Base-by-base conservation (phyloP, 1,140 invertebrate species). In the Drosophila erecta region DNA sequence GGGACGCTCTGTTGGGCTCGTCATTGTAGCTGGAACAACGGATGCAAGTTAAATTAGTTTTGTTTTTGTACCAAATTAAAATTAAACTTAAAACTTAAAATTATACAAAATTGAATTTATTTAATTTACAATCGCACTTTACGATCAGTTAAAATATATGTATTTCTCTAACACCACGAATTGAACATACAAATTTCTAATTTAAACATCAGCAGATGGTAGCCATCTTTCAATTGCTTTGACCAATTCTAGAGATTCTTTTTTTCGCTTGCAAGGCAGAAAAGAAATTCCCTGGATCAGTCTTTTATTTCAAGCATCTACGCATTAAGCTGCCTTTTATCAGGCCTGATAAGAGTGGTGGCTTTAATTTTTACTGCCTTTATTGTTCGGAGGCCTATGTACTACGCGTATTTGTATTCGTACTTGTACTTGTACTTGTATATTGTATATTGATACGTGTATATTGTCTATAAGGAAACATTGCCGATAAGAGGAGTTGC, bases 1-100 rank as follows among this genome's bases (percentile, higher is more conserved):
- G 90, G 35, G 86, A 81, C 22, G 86, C 61, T 77, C 90, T 66
- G 53, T 91, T 91, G 53, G 78, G 44, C 67, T 92, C 90, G 50
- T 92, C 90, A 90, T 91, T 91, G 69, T 81, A 91, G 46, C 90
- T 91, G 76, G 2, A 91, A 91, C 10, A 20, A 35, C 37, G 40
- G 51, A 57, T 8, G 33, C 50, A 50, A 12, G 14, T 38, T 15
- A 0, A 17, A 17, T 55, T 10, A 62, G 37, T 30, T 20, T 5
- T 8, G 14, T 11, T n/a, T 53, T 2, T 4, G n/a, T 30, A 2
- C 30, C 7, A 30, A 30, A 30, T 3, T 30, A 2, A 30, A 30
- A 30, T 30, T 17, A 17, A 44, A 10, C 0, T 10, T 30, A n/a
- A 8, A n/a, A 6, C n/a, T 15, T 8, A 15, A n/a, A n/a, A n/a